Conservation (phyloP, 2,888 invertebrate genomes). For the Eupeodes luniger region DNA sequence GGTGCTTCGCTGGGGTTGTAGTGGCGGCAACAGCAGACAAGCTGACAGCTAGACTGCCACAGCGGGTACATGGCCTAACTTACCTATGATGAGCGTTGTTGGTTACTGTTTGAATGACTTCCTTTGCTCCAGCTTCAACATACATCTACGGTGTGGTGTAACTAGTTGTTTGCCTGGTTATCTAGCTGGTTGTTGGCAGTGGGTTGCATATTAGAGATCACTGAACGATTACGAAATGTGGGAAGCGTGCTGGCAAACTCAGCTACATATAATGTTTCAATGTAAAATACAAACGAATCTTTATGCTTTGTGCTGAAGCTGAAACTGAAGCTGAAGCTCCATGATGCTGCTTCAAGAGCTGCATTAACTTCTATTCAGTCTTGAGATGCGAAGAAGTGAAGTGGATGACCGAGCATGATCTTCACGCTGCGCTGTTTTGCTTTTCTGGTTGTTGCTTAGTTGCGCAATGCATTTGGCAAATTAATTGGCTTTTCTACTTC, state of each 20-base stretch:
- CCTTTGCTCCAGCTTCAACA: slow-evolving; percentile 1
- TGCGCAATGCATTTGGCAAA: slow-evolving; percentile 67
- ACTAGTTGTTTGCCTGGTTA: slow-evolving; percentile 56
- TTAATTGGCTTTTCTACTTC: slow-evolving; percentile 64
- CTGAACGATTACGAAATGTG: slow-evolving; percentile 73
- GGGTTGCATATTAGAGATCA: slow-evolving; percentile 71
- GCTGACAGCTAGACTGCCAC: slow-evolving; percentile 42
- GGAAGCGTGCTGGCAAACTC: slow-evolving; percentile 61
- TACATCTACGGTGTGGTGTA: neutral
- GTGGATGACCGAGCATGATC: slow-evolving; percentile 67
- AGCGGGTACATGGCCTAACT: slow-evolving; percentile 28
- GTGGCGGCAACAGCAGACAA: slow-evolving; percentile 52
- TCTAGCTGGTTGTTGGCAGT: slow-evolving; percentile 66
- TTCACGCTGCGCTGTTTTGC: slow-evolving; percentile 55
- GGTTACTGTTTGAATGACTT: slow-evolving; percentile 51
- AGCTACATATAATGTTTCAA: slow-evolving; percentile 28
- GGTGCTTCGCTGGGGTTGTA: neutral
- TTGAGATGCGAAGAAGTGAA: slow-evolving; percentile 36
- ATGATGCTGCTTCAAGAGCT: slow-evolving; percentile 17
- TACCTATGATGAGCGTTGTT: slow-evolving; percentile 28
- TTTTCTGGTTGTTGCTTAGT: slow-evolving; percentile 35
- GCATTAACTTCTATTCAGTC: slow-evolving; percentile 11
- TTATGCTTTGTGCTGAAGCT: slow-evolving; percentile 9
- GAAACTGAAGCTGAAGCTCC: neutral
- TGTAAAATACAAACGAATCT: slow-evolving; percentile 53